Conservation (phyloP, 2,797 vertebrate genomes). For the Rhincodon typus region DNA sequence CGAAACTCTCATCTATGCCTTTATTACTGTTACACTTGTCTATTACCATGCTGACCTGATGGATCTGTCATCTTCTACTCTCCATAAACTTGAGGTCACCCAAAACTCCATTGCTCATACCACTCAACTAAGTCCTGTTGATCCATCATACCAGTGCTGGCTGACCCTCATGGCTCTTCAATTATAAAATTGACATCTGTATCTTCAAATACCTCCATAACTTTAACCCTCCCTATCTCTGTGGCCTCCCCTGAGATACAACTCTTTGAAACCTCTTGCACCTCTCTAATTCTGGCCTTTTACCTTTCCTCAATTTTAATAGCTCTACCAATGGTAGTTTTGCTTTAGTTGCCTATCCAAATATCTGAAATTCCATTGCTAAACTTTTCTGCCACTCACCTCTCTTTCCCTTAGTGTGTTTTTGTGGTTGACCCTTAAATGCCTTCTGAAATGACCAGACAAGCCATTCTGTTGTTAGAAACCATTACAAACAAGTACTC, state of each 20-base stretch:
- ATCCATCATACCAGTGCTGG: background rate
- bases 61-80: no score
- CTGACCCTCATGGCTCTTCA: background rate
- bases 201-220: background rate
- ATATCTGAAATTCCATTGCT: background rate
- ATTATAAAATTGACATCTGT: background rate
- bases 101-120: background rate
- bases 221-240: background rate
- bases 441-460: no score
- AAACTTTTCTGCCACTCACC: background rate
- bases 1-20: background rate
- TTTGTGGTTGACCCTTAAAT: no score
- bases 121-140: background rate
- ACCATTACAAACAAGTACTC: no score
- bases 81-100: background rate
- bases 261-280: background rate
- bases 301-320: background rate
- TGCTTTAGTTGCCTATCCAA: background rate
- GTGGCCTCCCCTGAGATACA: background rate
- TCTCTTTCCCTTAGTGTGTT: background rate
- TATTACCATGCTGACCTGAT: no score
- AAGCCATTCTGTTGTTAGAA: no score
- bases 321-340: background rate
- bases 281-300: background rate
- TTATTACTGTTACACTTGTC: background rate